Percentiles rank a stretch among this genome's conserved stretches.
These are phyloP conservation scores for Stenchaetothrips biformis DNA, from an alignment of 2,888 invertebrate genomes.

Conservation along the genomic window DNA sequence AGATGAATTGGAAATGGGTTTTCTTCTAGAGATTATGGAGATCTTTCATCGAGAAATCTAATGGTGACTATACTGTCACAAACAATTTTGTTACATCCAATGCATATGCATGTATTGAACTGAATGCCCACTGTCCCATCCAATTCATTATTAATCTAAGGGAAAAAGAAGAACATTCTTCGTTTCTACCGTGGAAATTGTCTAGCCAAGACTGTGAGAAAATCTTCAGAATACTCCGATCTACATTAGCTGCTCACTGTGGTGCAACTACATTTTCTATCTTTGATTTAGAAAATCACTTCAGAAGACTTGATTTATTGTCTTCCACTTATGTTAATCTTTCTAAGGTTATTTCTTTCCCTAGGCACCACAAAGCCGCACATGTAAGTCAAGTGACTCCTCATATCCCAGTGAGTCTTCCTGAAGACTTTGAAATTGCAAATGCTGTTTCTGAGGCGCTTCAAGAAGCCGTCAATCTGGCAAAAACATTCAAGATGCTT, in stretches of 20 bases:
- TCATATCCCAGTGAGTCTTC: not conserved
- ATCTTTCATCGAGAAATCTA: not conserved
- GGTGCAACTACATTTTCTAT: conserved; percentile 3
- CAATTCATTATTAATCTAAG: not conserved
- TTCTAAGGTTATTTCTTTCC: not conserved
- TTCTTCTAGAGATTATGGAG: not conserved
- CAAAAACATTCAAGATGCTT: not conserved
- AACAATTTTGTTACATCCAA: not conserved
- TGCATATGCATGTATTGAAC: not conserved
- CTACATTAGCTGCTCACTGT: not conserved
- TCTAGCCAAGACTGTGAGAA: not conserved
- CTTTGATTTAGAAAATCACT: not conserved
- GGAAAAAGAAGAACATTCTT: not conserved
- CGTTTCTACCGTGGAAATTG: not conserved
- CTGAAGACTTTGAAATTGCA: conserved; percentile 5
- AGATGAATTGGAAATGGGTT: not conserved
- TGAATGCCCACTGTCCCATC: not conserved
- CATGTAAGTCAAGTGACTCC: not conserved
- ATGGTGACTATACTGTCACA: not conserved
- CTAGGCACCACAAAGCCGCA: not conserved
- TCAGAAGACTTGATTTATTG: not conserved
- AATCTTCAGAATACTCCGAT: not conserved
- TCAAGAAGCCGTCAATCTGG: not conserved
- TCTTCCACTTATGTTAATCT: not conserved
- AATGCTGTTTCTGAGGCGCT: not conserved